Evolutionary conservation across 2,113 vertebrate genomes (phyloP), one percentile per base, ranked within the genome.

Genomic region (Vanacampus margaritifer): DNA sequence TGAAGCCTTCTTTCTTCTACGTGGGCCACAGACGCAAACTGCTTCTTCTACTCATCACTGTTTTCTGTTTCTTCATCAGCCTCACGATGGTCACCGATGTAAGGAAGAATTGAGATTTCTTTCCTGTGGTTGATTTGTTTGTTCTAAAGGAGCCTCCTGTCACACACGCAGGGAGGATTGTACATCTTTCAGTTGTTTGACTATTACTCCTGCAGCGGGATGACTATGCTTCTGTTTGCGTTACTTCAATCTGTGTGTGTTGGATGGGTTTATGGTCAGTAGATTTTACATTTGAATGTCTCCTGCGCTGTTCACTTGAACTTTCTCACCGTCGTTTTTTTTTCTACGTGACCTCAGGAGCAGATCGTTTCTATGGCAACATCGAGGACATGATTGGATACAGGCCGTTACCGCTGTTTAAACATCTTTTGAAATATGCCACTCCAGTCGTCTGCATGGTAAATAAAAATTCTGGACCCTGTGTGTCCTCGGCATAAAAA

Each of bases 131-230:
- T 32, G 5, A 58, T 37, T 60, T 37, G 21, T 24, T n/a, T 1
- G 12, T 37, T 61, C n/a, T 61, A 23, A 59, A 36, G 17, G 4
- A 41, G 39, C 6, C 14, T 69, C 58, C 24, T 36, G 10, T 51
- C 9, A 65, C 24, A 50, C 45, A 58, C 67, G 65, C 68, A 99
- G 97, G 96, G 96, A 0, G 96, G 97, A 36, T 93, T 99, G 85
- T 98, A 99, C 76, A 80, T 99, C 81, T 99, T 98, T 79, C 96
- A 98, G 90, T 75, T 99, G 57, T 97, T 98, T 80, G 97, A 98
- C 84, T 95, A 96, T 83, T 99, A 98, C 0, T 92, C 94, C 65
- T 95, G 93, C 82, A 98, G 97, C 1, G 97, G 97, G 32, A 94
- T 84, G 0, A 95, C 94, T 71, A 88, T 98, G 24, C 94, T 99